phyloP scores from a whole-genome alignment of 2,888 invertebrate species.

The Hyppa rectilinea region DNA sequence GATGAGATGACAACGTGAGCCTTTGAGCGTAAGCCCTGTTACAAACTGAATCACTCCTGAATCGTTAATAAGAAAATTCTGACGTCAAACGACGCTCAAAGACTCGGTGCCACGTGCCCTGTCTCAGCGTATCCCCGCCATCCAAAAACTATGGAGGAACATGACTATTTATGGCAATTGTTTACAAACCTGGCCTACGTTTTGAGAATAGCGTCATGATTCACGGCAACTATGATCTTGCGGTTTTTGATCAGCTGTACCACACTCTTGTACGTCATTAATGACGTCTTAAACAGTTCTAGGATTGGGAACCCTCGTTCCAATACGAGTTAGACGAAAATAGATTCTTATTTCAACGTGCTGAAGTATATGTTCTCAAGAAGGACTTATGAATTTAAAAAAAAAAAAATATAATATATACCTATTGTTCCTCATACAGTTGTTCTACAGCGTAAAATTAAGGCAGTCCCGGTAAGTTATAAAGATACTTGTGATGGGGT shows the following conservation, averaged over 20 bases:
- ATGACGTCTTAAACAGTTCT: conserved; percentile 40
- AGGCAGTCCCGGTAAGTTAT: too few species aligned
- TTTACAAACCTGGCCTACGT: conserved; percentile 26
- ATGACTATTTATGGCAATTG: conserved; percentile 44
- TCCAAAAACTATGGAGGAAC: conserved; percentile 7
- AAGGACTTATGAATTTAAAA: too few species aligned
- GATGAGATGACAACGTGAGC: conserved; percentile 27
- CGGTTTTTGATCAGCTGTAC: conserved; percentile 18
- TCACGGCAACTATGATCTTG: conserved; percentile 28
- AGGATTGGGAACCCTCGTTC: conserved; percentile 4
- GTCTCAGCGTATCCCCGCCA: background rate
- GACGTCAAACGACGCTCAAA: conserved; percentile 33
- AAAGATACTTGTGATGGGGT: too few species aligned
- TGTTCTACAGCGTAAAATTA: too few species aligned
- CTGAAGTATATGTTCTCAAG: background rate
- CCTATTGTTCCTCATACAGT: too few species aligned
- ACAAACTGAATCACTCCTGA: conserved; percentile 26
- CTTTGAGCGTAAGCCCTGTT: conserved; percentile 21
- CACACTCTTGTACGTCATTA: conserved; percentile 32
- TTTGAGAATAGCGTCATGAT: conserved; percentile 43
- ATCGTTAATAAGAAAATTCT: conserved; percentile 12
- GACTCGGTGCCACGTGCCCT: conserved; percentile 36
- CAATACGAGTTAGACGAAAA: conserved; percentile 22
- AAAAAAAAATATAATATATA: too few species aligned
- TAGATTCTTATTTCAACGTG: conserved; percentile 16